Evolutionary conservation across 37 sponge, comb jelly and placozoan genomes (phyloP), one percentile per base, ranked within the genome.

Genomic region (Corticium candelabrum): DNA sequence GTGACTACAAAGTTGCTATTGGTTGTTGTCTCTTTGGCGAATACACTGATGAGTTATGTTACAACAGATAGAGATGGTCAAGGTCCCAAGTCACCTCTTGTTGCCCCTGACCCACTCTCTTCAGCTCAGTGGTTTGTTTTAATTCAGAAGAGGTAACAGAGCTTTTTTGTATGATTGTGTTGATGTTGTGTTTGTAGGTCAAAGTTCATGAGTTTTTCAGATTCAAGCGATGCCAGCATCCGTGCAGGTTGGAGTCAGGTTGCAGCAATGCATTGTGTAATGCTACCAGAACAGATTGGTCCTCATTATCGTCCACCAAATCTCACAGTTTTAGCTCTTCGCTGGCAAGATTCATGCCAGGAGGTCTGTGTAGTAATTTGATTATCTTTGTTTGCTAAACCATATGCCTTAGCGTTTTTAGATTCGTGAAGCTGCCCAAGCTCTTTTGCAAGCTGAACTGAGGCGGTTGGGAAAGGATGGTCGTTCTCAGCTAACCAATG

Each of bases 361-460:
- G 94, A 91, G 50, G 94, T 93, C 43, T 81, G 89, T 35, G 33
- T 34, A 21, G 56, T 43, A 11, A 43, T 43, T 43, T 5, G 5
- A 21, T 43, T 5, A 11, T 11, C 56, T 5, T 43, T 5, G 5
- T 4, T 70, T 4, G 5, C 31, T 34, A 5, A 29, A 30, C 31
- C 33, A 15, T 4, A 4, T 70, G 36, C 21, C 29, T 57, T 11
- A 41, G 5, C 36, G 11, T 31, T 41, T 77, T 0, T 74, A 95
- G 92, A 87, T 95, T 27, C 75, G 96, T 31, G 96, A 95, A 41
- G 96, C 96, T 11, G 87, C 92, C 29, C 96, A 95, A 38, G 93
- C 96, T 15, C 69, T 95, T 32, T 79, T 95, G 68, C 88, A 85
- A 39, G 81, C 96, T 0, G 93, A 95, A 85, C 80, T 95, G 41